Conservation (phyloP, 2,797 vertebrate genomes). For the Aselliscus stoliczkanus region DNA sequence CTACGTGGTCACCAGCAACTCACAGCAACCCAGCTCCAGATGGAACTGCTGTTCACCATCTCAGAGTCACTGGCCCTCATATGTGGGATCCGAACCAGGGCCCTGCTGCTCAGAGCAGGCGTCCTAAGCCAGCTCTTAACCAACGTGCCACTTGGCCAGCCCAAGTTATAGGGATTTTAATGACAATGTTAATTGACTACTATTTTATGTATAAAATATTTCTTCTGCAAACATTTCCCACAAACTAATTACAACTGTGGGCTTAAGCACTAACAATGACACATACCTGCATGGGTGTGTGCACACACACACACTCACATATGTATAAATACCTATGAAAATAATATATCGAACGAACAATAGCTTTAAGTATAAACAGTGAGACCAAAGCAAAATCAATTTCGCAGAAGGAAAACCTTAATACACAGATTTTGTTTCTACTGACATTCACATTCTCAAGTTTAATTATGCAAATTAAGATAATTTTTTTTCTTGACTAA, state of each 20-base stretch:
- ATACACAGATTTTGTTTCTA: not conserved
- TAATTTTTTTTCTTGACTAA: not conserved
- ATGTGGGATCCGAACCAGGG: too few species aligned
- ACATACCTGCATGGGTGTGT: not conserved
- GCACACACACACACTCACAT: not conserved
- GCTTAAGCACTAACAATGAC: not conserved
- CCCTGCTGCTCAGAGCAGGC: too few species aligned
- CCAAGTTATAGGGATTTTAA: not conserved
- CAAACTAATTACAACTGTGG: not conserved
- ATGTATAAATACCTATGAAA: not conserved
- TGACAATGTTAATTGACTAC: not conserved
- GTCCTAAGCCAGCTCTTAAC: too few species aligned
- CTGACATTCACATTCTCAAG: not conserved
- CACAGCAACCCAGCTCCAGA: too few species aligned
- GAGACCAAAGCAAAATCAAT: not conserved
- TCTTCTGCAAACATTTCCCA: not conserved
- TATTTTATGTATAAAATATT: constrained; percentile 11
- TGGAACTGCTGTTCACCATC: too few species aligned
- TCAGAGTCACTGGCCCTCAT: too few species aligned
- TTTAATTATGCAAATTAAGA: not conserved
- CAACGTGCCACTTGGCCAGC: too few species aligned
- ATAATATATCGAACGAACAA: not conserved
- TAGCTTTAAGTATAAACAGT: not conserved
- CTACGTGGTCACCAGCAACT: too few species aligned
- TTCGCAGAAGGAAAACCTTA: not conserved